phyloP scores from a whole-genome alignment of 2,113 vertebrate genomes.

The Pelmatolapia mariae region DNA sequence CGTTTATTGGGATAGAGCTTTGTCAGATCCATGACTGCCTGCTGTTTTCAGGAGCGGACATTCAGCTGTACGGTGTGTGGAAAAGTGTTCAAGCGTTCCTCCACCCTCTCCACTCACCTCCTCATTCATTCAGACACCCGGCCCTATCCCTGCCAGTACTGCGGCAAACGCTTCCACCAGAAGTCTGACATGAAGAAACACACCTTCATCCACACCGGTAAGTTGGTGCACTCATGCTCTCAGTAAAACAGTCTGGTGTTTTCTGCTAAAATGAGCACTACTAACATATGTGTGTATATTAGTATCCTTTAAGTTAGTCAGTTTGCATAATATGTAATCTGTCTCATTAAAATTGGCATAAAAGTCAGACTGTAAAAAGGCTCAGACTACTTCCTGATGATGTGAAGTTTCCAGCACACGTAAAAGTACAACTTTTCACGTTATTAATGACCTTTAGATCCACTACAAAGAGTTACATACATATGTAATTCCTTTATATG shows the following conservation, averaged over 20 bases:
- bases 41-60: constrained; percentile 47
- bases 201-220: constrained; percentile 65
- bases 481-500: background rate
- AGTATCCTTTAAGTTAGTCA: background rate
- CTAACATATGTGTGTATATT: background rate
- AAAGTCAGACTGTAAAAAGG: background rate
- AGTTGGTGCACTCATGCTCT: background rate
- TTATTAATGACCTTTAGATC: background rate
- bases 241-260: background rate
- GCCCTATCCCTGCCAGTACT: constrained; percentile 73
- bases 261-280: background rate
- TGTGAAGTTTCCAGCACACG: background rate
- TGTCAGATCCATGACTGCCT: background rate
- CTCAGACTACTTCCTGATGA: background rate
- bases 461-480: background rate
- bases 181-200: constrained; percentile 74
- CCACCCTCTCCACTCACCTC: constrained; percentile 72
- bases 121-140: constrained; percentile 73
- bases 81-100: constrained; percentile 73
- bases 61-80: constrained; percentile 68
- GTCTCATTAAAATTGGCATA: background rate
- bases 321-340: background rate
- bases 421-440: background rate
- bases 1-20: background rate
- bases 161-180: constrained; percentile 74